These are phyloP conservation scores for Alloplasta piceator DNA, from an alignment of 2,888 invertebrate genomes.

Conservation along the genomic window DNA sequence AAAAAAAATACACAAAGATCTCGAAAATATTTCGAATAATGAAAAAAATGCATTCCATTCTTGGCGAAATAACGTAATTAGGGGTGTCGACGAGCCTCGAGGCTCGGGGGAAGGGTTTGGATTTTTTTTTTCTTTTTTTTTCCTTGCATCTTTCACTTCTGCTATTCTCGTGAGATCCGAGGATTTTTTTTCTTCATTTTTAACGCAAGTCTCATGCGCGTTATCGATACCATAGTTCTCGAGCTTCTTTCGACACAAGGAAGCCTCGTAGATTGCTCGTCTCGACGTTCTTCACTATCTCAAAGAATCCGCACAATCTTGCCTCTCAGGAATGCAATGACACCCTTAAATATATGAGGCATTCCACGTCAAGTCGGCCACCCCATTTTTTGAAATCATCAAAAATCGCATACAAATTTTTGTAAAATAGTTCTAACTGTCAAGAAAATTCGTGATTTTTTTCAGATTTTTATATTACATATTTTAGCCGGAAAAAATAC, in stretches of 20 bases:
- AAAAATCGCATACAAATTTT: no score
- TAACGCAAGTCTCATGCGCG: background rate
- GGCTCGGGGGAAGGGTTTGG: constrained; percentile 36
- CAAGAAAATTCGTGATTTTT: no score
- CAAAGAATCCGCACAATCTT: constrained; percentile 58
- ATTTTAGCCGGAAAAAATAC: no score
- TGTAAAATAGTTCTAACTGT: no score
- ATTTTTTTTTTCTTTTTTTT: constrained; percentile 20
- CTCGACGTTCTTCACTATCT: background rate
- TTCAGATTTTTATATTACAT: no score
- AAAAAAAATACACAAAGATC: background rate
- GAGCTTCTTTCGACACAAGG: constrained; percentile 51
- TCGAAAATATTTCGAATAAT: constrained; percentile 13
- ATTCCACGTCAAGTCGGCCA: no score
- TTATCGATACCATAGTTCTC: constrained; percentile 42
- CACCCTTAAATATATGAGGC: background rate
- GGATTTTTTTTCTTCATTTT: constrained; percentile 9
- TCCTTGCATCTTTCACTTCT: background rate
- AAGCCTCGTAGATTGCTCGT: constrained; percentile 52
- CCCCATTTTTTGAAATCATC: no score
- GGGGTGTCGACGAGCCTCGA: constrained; percentile 13
- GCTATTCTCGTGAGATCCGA: background rate
- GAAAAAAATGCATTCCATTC: constrained; percentile 23
- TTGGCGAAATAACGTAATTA: constrained; percentile 25
- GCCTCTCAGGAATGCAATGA: constrained; percentile 59